Evolutionary conservation across 2,113 vertebrate genomes (phyloP).

Genomic region (Nibea albiflora): DNA sequence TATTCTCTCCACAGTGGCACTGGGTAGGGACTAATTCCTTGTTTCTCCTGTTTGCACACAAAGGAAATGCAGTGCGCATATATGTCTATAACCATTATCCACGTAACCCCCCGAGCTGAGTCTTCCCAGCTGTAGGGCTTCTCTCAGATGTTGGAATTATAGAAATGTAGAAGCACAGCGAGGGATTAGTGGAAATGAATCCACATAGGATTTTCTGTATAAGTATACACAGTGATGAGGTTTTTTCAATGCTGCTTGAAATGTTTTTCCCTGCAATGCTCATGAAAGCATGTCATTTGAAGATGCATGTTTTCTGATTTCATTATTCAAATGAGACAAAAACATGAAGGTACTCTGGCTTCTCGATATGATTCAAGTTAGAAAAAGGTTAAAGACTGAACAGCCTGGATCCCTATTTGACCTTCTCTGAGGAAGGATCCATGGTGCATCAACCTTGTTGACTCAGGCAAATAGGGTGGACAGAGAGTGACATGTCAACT

Average conservation of each 20-base stretch:
- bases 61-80: slow-evolving; percentile 4
- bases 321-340: slow-evolving; percentile 20
- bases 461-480: neutral
- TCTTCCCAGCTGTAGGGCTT: slow-evolving; percentile 48
- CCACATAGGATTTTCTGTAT: slow-evolving; percentile 59
- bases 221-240: slow-evolving; percentile 32
- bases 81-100: slow-evolving; percentile 55
- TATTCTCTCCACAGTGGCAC: slow-evolving; percentile 33
- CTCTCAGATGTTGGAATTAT: slow-evolving; percentile 63
- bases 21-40: slow-evolving; percentile 51
- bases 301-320: slow-evolving; percentile 32
- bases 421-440: slow-evolving; percentile 22
- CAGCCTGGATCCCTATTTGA: neutral
- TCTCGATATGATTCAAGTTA: neutral
- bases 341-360: neutral
- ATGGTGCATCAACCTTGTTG: slow-evolving; percentile 11
- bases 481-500: slow-evolving; percentile 11
- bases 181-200: slow-evolving; percentile 73
- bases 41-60: slow-evolving; percentile 59
- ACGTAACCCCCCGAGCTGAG: slow-evolving; percentile 49
- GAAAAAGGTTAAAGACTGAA: slow-evolving; percentile 7
- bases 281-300: slow-evolving; percentile 26
- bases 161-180: slow-evolving; percentile 49
- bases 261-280: slow-evolving; percentile 33
- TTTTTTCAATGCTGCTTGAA: slow-evolving; percentile 50